A percentile compares a stretch with the other conserved stretches of the same genome.
phyloP scores from a whole-genome alignment of 2,113 vertebrate genomes.

The Ancistrus triradiatus region DNA sequence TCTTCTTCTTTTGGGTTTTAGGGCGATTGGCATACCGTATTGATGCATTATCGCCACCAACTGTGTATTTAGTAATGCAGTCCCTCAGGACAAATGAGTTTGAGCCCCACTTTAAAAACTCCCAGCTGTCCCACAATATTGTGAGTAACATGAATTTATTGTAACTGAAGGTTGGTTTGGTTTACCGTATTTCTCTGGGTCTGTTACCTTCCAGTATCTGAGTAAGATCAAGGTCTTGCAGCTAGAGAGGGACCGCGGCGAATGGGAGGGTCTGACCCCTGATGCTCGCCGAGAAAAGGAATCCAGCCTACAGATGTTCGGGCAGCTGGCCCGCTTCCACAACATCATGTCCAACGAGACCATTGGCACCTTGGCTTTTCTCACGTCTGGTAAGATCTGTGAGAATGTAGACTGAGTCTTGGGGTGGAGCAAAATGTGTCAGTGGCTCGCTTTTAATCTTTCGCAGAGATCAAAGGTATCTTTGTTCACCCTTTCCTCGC shows the following conservation, averaged over 20 bases:
- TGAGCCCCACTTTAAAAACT: too few relatives aligned
- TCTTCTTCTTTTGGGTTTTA: too few relatives aligned
- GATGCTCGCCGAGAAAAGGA: slow-evolving; percentile 91
- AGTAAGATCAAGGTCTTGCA: slow-evolving; percentile 98
- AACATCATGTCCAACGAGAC: slow-evolving; percentile 99
- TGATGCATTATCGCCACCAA: too few relatives aligned
- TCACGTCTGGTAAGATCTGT: slow-evolving; percentile 83
- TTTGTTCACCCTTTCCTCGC: slow-evolving; percentile 95
- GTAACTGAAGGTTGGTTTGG: background rate
- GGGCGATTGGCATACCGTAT: too few relatives aligned
- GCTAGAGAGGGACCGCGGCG: slow-evolving; percentile 88
- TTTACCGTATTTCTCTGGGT: background rate
- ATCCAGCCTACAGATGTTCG: slow-evolving; percentile 93
- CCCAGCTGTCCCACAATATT: too few relatives aligned
- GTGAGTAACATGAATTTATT: too few relatives aligned
- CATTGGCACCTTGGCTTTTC: slow-evolving; percentile 92
- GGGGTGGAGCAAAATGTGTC: too few relatives aligned
- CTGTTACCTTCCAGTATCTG: slow-evolving; percentile 75
- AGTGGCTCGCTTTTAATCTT: slow-evolving; percentile 1
- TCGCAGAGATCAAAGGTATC: slow-evolving; percentile 86
- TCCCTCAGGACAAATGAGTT: too few relatives aligned
- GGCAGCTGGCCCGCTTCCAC: slow-evolving; percentile 95
- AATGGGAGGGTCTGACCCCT: slow-evolving; percentile 83
- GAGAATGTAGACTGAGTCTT: too few relatives aligned
- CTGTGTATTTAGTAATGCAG: too few relatives aligned